These are phyloP conservation scores for Lithophane semibrunnea DNA, from an alignment of 2,888 invertebrate species.

Conservation along the genomic window DNA sequence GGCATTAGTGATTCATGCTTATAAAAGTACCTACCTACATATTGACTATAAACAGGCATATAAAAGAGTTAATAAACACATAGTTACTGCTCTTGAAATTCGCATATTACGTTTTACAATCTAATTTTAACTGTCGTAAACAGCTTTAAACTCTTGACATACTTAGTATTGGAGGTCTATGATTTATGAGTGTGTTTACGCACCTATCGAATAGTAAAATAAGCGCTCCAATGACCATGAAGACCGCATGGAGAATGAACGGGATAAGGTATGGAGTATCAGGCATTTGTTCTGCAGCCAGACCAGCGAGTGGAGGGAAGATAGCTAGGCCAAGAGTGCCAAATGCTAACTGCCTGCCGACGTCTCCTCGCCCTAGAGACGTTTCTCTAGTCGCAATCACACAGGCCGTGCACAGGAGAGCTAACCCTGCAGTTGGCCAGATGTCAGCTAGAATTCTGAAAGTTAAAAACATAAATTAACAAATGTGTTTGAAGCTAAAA, in stretches of 20 bases:
- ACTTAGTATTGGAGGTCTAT: neutral
- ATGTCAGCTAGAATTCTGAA: constrained; percentile 93
- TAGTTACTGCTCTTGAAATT: constrained; percentile 17
- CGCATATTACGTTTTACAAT: constrained; percentile 19
- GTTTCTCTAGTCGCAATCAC: constrained; percentile 96
- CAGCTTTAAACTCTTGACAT: constrained; percentile 18
- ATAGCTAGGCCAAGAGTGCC: constrained; percentile 94
- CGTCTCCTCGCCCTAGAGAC: constrained; percentile 94
- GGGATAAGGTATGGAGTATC: constrained; percentile 89
- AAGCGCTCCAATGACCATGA: constrained; percentile 90
- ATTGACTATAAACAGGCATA: constrained; percentile 9
- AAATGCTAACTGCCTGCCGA: constrained; percentile 94
- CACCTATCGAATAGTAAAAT: constrained; percentile 91
- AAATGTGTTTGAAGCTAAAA: neutral
- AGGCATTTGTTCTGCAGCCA: constrained; percentile 82
- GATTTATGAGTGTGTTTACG: constrained; percentile 63
- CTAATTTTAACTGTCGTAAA: constrained; percentile 42
- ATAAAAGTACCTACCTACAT: constrained; percentile 30
- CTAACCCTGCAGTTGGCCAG: constrained; percentile 93
- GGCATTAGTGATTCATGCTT: constrained; percentile 56
- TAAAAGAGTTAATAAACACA: constrained; percentile 6
- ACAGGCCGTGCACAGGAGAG: constrained; percentile 93
- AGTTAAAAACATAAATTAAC: constrained; percentile 19
- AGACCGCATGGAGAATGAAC: constrained; percentile 90
- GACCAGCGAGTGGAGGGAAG: constrained; percentile 91